phyloP scores from a whole-genome alignment of 2,113 vertebrate genomes.

The Gallinago jamesoni region DNA sequence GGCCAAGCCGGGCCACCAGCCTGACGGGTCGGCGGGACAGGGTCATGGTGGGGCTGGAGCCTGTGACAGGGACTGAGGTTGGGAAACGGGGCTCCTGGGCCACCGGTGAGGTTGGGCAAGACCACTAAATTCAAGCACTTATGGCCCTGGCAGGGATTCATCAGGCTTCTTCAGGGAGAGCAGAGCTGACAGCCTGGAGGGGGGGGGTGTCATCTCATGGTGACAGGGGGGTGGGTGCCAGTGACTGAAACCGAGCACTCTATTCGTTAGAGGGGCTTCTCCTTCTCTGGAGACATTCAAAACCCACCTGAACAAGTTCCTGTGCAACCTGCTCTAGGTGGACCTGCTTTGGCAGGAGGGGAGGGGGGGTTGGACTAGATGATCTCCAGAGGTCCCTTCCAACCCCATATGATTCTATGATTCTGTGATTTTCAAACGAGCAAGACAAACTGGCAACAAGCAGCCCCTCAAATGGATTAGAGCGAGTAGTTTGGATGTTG shows the following conservation, averaged over 20 bases:
- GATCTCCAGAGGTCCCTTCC: too few relatives aligned
- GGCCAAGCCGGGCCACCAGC: not conserved
- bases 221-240: not conserved
- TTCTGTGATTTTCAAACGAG: not conserved
- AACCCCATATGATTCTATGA: too few relatives aligned
- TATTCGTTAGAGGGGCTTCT: not conserved
- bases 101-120: not conserved
- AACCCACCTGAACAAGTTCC: too few relatives aligned
- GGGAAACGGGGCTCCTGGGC: not conserved
- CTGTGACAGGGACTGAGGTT: too few relatives aligned
- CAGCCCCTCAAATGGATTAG: not conserved
- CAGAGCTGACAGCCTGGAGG: not conserved
- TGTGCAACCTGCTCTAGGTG: too few relatives aligned
- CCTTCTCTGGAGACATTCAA: too few relatives aligned
- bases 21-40: not conserved
- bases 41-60: not conserved
- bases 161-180: not conserved
- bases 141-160: not conserved
- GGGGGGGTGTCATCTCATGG: not conserved
- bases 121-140: accelerated
- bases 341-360: too few relatives aligned
- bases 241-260: not conserved
- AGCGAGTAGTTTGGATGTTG: not conserved
- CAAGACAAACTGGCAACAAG: not conserved
- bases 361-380: too few relatives aligned